phyloP scores from a whole-genome alignment of 2,888 invertebrate species.

The Hypsopygia costalis region DNA sequence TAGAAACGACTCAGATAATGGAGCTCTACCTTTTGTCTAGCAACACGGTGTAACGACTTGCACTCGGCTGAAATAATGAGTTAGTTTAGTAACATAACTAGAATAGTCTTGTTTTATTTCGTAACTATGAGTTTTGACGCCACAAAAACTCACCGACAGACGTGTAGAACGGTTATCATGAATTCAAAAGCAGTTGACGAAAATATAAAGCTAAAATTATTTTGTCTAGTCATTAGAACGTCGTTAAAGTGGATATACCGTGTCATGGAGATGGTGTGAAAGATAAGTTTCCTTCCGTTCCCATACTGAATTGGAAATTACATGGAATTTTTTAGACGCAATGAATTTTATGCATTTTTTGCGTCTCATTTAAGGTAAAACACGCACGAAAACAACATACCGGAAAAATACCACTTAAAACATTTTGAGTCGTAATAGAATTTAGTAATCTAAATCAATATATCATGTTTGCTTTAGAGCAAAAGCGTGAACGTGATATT shows the following conservation, averaged over 20 bases:
- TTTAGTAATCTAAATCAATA: too few relatives aligned
- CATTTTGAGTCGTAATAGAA: too few relatives aligned
- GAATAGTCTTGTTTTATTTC: slow-evolving; percentile 44
- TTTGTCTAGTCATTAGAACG: slow-evolving; percentile 35
- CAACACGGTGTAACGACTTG: slow-evolving; percentile 31
- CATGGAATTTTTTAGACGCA: neutral
- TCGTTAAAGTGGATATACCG: slow-evolving; percentile 32
- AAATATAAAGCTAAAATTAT: slow-evolving; percentile 8
- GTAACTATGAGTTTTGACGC: slow-evolving; percentile 22
- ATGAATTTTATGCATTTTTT: too few relatives aligned
- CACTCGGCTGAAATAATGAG: slow-evolving; percentile 45
- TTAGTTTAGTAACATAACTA: slow-evolving; percentile 41
- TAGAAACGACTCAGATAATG: slow-evolving; percentile 46
- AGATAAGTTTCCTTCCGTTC: slow-evolving; percentile 23
- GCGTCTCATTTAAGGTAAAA: too few relatives aligned
- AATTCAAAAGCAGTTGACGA: neutral
- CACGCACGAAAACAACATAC: too few relatives aligned
- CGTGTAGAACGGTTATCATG: neutral
- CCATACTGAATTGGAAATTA: slow-evolving; percentile 5
- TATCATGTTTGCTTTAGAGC: too few relatives aligned
- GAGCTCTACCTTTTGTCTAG: slow-evolving; percentile 50
- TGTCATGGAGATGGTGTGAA: slow-evolving; percentile 19
- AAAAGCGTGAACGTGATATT: neutral
- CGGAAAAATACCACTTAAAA: too few relatives aligned
- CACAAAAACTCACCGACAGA: slow-evolving; percentile 1